Base-by-base conservation (phyloP, 2,797 vertebrate genomes). In the Danio aesculapii region DNA sequence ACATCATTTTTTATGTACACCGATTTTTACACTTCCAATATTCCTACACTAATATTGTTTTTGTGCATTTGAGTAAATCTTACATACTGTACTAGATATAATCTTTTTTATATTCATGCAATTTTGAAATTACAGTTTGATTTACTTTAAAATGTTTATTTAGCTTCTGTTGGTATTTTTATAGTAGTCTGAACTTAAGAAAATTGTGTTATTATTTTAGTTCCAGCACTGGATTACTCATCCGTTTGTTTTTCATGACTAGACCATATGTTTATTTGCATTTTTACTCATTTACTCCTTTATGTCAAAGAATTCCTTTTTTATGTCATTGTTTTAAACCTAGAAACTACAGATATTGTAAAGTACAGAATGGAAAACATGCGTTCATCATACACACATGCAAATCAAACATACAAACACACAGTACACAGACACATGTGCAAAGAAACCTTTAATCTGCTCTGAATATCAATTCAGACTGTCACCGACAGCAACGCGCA, bases 401-500 rank as follows among this genome's bases (percentile, higher is more conserved):
- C 50, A 59, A 13, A 41, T 39, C 16, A 55, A 67, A 55, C 16
- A 68, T 16, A 68, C 14, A 73, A 71, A 17, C 61, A 74, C 47
- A 53, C 50, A 1, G 30, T 14, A 66, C 5, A 6, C 71, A 80
- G 39, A 74, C 59, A 79, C 50, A 81, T 46, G 69, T 55, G 75
- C 50, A 76, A 52, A 75, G 52, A 83, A 78, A 70, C 76, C 84
- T 80, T 77, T 82, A 84, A 84, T 80, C 81, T 82, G 72, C 66
- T 69, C 68, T 76, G 72, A 80, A 82, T 80, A 53, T 79, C 66
- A 80, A 75, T 66, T 75, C 17, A 62, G 66, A 46, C 73, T 21
- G 64, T 71, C 73, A 70, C 66, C 1, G 58, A 80, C 52, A 71
- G 77, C 77, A 76, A 79, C 53, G 47, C 52, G 44, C 66, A 69